phyloP scores from a whole-genome alignment of 2,888 invertebrate species.

The Andrena dorsata region DNA sequence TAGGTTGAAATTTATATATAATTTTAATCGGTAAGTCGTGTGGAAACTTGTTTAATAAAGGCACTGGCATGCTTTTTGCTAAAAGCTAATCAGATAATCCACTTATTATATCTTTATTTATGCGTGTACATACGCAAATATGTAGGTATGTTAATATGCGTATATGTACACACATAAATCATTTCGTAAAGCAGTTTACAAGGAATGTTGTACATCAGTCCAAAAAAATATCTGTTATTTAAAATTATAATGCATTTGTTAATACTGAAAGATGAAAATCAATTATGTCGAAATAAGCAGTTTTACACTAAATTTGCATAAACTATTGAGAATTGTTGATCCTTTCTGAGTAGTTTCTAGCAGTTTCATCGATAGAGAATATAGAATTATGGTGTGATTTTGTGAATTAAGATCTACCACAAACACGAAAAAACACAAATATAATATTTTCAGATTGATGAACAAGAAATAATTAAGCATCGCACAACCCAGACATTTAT shows the following conservation, averaged over 20 bases:
- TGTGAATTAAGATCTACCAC: not conserved
- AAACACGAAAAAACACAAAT: constrained; percentile 15
- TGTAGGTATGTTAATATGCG: constrained; percentile 34
- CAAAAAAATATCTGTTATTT: constrained; percentile 33
- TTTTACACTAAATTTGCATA: not conserved
- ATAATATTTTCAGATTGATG: constrained; percentile 17
- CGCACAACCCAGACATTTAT: constrained; percentile 17
- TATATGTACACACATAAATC: constrained; percentile 46
- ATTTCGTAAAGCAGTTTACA: constrained; percentile 54
- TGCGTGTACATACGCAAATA: constrained; percentile 33
- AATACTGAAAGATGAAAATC: not conserved
- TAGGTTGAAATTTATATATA: constrained; percentile 12
- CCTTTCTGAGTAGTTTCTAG: not conserved
- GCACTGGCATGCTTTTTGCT: constrained; percentile 68
- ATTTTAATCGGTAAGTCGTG: constrained; percentile 46
- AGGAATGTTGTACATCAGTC: constrained; percentile 62
- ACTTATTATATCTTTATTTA: constrained; percentile 41
- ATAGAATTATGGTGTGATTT: constrained; percentile 8
- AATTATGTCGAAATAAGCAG: not conserved
- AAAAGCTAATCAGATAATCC: constrained; percentile 54
- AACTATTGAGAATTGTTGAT: constrained; percentile 7
- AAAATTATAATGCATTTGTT: constrained; percentile 22
- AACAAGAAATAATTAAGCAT: constrained; percentile 14
- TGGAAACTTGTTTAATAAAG: constrained; percentile 69
- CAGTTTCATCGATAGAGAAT: constrained; percentile 7